Conservation (phyloP, 2,888 invertebrate species). For the Eucera pruinosa region DNA sequence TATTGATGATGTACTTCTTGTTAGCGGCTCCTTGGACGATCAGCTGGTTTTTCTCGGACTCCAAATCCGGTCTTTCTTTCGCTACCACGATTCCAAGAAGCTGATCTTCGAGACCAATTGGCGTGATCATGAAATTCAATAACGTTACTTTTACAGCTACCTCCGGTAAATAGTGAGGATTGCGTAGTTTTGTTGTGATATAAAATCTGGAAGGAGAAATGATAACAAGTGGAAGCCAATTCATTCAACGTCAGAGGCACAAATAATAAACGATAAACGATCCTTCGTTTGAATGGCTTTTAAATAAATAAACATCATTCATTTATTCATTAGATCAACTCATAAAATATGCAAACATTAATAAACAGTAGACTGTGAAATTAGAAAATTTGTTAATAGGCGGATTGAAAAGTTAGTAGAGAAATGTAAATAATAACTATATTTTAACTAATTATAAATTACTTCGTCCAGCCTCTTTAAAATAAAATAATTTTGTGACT, state of each 20-base stretch:
- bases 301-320: not conserved
- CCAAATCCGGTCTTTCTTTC: conserved; percentile 95
- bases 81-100: conserved; percentile 96
- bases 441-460: too few species aligned
- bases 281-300: too few species aligned
- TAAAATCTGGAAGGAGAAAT: conserved; percentile 89
- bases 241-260: not conserved
- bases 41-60: conserved; percentile 94
- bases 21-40: conserved; percentile 96
- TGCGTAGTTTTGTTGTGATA: conserved; percentile 96
- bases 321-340: too few species aligned
- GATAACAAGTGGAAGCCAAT: not conserved
- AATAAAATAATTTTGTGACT: too few species aligned
- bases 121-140: conserved; percentile 97
- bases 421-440: too few species aligned
- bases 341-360: too few species aligned
- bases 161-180: conserved; percentile 97
- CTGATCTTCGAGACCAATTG: conserved; percentile 95
- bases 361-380: too few species aligned
- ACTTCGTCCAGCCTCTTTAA: too few species aligned
- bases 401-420: too few species aligned
- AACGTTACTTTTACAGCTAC: conserved; percentile 96
- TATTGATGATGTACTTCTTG: conserved; percentile 85
- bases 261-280: too few species aligned
- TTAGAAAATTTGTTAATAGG: too few species aligned